These are phyloP conservation scores for Acronicta leporina DNA, from an alignment of 2,888 invertebrate species.

Conservation along the genomic window DNA sequence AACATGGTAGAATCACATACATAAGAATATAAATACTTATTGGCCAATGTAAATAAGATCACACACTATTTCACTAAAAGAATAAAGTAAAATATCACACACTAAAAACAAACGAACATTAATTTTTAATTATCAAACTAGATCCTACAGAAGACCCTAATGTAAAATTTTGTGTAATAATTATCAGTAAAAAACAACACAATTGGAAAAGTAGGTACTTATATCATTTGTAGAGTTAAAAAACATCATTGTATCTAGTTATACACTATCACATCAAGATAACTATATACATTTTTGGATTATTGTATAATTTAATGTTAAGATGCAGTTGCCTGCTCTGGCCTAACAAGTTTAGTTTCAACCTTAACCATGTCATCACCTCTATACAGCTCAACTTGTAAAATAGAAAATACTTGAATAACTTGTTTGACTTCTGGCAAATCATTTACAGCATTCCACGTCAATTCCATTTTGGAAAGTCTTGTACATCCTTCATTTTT, in stretches of 20 bases:
- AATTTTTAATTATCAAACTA: conserved; percentile 21
- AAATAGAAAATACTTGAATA: conserved; percentile 80
- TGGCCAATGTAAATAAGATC: conserved; percentile 36
- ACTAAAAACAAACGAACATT: conserved; percentile 27
- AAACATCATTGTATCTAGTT: conserved; percentile 23
- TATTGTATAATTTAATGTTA: conserved; percentile 12
- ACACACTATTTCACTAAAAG: conserved; percentile 33
- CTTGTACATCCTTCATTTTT: conserved; percentile 76
- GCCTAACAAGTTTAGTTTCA: conserved; percentile 80
- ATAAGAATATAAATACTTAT: conserved; percentile 37
- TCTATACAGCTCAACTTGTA: conserved; percentile 78
- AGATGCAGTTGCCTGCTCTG: conserved; percentile 44
- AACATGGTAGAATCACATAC: conserved; percentile 30
- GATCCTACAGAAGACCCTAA: conserved; percentile 6
- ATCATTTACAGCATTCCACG: conserved; percentile 70
- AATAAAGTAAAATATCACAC: conserved; percentile 38
- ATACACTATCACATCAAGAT: conserved; percentile 27
- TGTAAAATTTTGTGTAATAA: conserved; percentile 22
- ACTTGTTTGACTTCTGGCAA: conserved; percentile 71
- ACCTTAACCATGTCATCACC: conserved; percentile 82
- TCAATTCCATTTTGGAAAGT: conserved; percentile 81
- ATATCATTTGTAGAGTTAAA: conserved; percentile 18
- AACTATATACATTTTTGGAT: conserved; percentile 14
- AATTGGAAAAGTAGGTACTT: conserved; percentile 21
- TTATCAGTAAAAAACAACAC: conserved; percentile 14